A percentile compares a stretch with the other conserved stretches of the same genome.
These are phyloP conservation scores for Apus apus DNA, from an alignment of 2,113 vertebrate species.

Conservation along the genomic window DNA sequence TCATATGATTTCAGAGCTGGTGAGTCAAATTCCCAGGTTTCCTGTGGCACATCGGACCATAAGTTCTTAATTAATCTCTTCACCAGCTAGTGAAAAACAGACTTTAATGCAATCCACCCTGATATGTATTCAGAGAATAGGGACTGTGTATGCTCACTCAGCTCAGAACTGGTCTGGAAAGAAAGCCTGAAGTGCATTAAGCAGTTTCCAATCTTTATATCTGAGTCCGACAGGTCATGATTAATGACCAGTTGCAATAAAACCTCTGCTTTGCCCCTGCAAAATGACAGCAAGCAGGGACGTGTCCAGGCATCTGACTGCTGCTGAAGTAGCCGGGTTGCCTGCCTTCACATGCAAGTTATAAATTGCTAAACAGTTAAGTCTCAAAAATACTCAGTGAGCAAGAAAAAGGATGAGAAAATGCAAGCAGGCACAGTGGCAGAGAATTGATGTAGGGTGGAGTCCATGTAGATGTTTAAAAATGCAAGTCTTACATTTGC, in stretches of 20 bases:
- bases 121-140: not conserved
- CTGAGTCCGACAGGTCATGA: not conserved
- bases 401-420: not conserved
- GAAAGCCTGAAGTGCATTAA: not conserved
- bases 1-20: slow-evolving; percentile 7
- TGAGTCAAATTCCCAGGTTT: slow-evolving; percentile 26
- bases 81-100: not conserved
- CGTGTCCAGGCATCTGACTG: not conserved
- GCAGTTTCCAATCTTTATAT: not conserved
- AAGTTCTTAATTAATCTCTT: slow-evolving; percentile 4
- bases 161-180: slow-evolving; percentile 1
- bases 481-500: slow-evolving; percentile 3
- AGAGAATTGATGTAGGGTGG: not conserved
- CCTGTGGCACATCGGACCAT: not conserved
- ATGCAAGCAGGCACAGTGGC: not conserved
- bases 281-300: not conserved
- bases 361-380: not conserved
- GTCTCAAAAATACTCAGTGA: not conserved
- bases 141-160: not conserved
- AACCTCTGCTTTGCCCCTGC: not conserved
- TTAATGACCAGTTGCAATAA: not conserved
- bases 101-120: not conserved
- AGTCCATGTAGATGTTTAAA: not conserved
- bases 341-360: not conserved
- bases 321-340: not conserved